phyloP scores from a whole-genome alignment of 2,797 vertebrate species.

The Anguilla pacifica region DNA sequence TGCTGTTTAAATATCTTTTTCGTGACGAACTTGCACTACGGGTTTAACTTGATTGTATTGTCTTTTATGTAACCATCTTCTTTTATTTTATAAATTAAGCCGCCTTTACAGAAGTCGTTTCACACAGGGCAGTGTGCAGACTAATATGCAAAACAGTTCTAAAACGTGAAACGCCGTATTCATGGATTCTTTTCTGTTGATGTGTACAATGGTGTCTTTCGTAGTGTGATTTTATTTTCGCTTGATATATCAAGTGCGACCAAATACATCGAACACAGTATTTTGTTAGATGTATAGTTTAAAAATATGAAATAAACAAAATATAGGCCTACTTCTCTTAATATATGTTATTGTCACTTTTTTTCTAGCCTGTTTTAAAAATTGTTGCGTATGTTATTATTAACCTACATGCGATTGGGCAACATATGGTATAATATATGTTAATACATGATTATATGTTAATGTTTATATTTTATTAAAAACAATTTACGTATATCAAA shows the following conservation, averaged over 20 bases:
- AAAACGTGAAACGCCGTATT: no score
- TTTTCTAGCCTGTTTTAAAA: background rate
- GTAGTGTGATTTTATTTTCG: background rate
- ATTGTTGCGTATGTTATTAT: background rate
- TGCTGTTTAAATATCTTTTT: background rate
- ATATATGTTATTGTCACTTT: background rate
- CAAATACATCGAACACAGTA: background rate
- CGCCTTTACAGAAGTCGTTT: no score
- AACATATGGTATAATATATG: background rate
- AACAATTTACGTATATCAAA: background rate
- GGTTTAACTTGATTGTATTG: background rate
- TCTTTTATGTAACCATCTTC: background rate
- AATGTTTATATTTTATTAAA: background rate
- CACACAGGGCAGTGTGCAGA: no score
- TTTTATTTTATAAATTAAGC: no score
- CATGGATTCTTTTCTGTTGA: background rate
- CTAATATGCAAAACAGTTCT: no score
- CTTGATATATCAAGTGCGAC: no score
- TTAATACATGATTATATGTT: background rate
- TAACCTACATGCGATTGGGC: background rate
- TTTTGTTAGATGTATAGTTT: no score
- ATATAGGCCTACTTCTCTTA: background rate
- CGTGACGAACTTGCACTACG: background rate
- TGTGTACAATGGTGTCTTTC: background rate
- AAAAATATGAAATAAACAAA: no score